Base-by-base conservation (phyloP, 2,797 vertebrate species). In the Phalanger gymnotis region DNA sequence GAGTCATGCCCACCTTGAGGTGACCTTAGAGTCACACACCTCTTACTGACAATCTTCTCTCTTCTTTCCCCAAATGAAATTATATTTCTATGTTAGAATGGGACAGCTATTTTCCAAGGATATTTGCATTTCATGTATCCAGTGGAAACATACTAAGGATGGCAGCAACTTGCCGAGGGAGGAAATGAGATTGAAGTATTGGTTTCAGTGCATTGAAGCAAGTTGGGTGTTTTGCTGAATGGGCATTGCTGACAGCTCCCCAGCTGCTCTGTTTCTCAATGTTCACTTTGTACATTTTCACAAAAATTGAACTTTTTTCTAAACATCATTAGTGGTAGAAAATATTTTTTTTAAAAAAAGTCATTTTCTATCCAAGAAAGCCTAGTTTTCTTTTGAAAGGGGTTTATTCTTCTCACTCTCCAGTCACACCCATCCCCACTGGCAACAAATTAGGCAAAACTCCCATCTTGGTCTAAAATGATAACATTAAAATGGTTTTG, bases 1-100 rank as follows among this genome's bases (percentile, higher is more conserved):
- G 34, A 95, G 28, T 91, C 94, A 4, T 66, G 92, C 91, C 95
- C 94, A 91, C 96, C 96, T 61, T 14, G 54, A 95, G 94, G 95
- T 95, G 95, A 93, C 94, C 95, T 95, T 25, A 90, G 16, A 51
- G 90, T 53, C 94, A 56, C 51, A 1, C 0, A 4, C 34, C 3
- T 96, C 73, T 92, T 0, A 81, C 91, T 56, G 92, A 94, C 51
- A 96, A 92, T n/a, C 0, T 56, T 54, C 97, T 40, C 96, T 51
- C 90, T 87, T 93, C 92, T 40, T 58, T 81, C 40, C 73, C 93
- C 54, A 5, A 55, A 53, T 0, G 40, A 93, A 98, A 91, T 73
- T 56, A 95, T 91, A 2, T 28, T n/a, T 51, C 31, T 58, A 1
- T 0, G 5, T n/a, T 81, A 94, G 66, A 98, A 97, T 92, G 90